These are phyloP conservation scores for Tapirus indicus DNA, from an alignment of 2,797 vertebrate genomes.

Conservation along the genomic window DNA sequence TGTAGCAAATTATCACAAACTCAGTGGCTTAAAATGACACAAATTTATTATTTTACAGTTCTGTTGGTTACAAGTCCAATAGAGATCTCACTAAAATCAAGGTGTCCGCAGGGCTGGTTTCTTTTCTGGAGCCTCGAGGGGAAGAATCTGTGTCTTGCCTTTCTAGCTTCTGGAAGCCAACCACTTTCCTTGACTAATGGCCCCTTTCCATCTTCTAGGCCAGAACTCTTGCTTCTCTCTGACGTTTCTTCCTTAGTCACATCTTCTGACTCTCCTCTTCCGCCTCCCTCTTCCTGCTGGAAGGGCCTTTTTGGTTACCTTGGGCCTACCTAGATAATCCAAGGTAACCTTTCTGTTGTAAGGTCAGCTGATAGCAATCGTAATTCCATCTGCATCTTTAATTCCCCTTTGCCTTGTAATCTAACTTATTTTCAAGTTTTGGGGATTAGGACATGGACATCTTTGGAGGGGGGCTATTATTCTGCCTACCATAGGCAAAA, in stretches of 20 bases:
- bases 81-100: neutral
- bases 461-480: neutral
- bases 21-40: neutral
- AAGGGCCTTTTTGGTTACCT: neutral
- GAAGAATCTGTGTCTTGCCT: neutral
- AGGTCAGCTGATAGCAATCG: neutral
- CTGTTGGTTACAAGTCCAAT: neutral
- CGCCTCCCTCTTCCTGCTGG: neutral
- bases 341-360: neutral
- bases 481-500: neutral
- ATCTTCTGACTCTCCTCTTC: neutral
- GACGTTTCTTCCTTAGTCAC: neutral
- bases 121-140: neutral
- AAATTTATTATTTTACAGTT: slow-evolving; percentile 31
- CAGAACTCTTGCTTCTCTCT: neutral
- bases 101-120: neutral
- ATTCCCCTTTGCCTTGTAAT: neutral
- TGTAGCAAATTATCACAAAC: neutral
- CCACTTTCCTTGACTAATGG: neutral
- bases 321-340: neutral
- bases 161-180: neutral
- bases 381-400: neutral
- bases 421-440: neutral
- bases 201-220: neutral
- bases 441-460: neutral